Conservation (phyloP, 2,797 vertebrate species). For the Schizothorax lantsangensis region DNA sequence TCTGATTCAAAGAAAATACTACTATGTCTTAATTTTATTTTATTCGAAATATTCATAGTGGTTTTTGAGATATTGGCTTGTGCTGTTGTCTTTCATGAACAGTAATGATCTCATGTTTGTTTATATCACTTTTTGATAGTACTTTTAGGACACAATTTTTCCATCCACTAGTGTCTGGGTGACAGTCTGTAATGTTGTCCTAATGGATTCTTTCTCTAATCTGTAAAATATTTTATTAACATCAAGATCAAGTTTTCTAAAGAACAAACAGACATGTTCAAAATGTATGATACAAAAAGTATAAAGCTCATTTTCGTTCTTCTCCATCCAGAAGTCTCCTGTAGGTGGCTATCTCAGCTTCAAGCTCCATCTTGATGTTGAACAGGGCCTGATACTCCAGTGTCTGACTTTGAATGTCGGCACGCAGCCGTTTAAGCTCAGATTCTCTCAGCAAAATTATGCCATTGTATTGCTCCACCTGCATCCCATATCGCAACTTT, state of each 20-base stretch:
- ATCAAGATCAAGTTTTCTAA: neutral
- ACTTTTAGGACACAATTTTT: slow-evolving; percentile 80
- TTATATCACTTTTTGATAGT: slow-evolving; percentile 77
- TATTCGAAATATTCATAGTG: neutral
- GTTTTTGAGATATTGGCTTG: neutral
- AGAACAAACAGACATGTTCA: neutral
- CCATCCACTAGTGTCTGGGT: slow-evolving; percentile 83
- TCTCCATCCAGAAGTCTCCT: slow-evolving; percentile 85
- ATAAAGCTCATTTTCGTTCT: neutral
- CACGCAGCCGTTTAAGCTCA: slow-evolving; percentile 82
- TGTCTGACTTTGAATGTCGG: slow-evolving; percentile 81
- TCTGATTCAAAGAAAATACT: neutral
- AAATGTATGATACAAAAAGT: neutral
- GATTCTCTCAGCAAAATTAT: slow-evolving; percentile 78
- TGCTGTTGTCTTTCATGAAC: slow-evolving; percentile 50
- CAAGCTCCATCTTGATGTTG: slow-evolving; percentile 89
- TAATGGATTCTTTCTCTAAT: slow-evolving; percentile 72
- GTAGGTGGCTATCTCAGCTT: slow-evolving; percentile 88
- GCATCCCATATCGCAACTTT: slow-evolving; percentile 79
- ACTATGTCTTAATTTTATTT: neutral
- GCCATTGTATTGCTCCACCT: slow-evolving; percentile 81
- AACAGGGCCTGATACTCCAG: slow-evolving; percentile 86
- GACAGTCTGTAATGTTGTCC: slow-evolving; percentile 76
- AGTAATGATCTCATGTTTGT: neutral
- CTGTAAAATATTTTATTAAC: slow-evolving; percentile 11